Evolutionary conservation across 1,140 invertebrate genomes (phyloP), one percentile per base, ranked within the genome.

Genomic region (Drosophila quadrilineata): DNA sequence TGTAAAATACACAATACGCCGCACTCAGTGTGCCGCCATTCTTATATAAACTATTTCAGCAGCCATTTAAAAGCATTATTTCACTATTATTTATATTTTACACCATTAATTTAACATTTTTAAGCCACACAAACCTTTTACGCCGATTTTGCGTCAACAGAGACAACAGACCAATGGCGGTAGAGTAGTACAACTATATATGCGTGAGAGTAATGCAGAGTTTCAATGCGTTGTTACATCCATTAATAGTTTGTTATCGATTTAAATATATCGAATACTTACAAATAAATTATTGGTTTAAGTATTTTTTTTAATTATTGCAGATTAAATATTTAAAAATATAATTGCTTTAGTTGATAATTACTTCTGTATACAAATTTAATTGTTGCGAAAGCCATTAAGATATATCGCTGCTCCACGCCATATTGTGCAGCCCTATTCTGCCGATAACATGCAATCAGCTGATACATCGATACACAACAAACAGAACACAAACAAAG

Each of bases 161-260:
- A 66, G 46, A 60, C 71, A 65, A 71, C 40, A 49, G 46, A 71
- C 48, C 71, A 73, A 75, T 75, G 73, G 73, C 73, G 73, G 68
- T 52, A 60, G 54, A 75, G 46, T 8, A 69, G 71, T 74, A n/a
- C 69, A 12, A 33, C 57, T 72, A 75, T 67, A 71, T 52, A 19
- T 38, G 8, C 6, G 49, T 33, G 28, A 45, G 26, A 24, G 21
- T 9, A 56, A 21, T 38, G 16, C 50, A 56, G 22, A n/a, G 29
- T 35, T 50, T 12, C 45, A 17, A 43, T 41, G 45, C 14, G 12
- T n/a, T 3, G 17, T 17, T 17, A 24, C 49, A 52, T 49, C 21
- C 40, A 48, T 6, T 19, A 6, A 28, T 33, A 22, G 8, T 9
- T 48, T 9, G 5, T 10, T 35, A 28, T 24, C 28, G 21, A 19